phyloP scores from a whole-genome alignment of 30 jellyfish, hydroid and myxozoan species.

The Chrysaora quinquecirrha region DNA sequence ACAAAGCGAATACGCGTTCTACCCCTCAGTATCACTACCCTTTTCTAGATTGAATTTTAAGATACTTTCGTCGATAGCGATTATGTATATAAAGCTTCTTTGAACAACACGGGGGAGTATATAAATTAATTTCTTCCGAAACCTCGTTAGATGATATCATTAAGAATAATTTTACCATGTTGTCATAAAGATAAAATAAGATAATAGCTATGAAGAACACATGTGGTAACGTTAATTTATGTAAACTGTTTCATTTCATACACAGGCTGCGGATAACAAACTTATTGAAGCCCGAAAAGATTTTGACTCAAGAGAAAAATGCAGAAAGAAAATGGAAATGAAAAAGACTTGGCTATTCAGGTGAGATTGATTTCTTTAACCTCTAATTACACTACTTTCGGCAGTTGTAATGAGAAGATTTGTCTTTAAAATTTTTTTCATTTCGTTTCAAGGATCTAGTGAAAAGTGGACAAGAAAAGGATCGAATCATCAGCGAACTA shows the following conservation, averaged over 20 bases:
- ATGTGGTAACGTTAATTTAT: not conserved
- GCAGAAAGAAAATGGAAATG: constrained; percentile 11
- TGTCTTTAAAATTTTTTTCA: not conserved
- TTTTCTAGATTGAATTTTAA: too few relatives aligned
- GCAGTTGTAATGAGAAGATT: too few relatives aligned
- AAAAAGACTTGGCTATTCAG: constrained; percentile 63
- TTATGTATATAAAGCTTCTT: too few relatives aligned
- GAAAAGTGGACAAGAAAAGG: constrained; percentile 72
- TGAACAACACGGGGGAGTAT: not conserved
- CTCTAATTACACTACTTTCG: not conserved
- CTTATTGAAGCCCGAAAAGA: constrained; percentile 10
- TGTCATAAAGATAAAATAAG: too few relatives aligned
- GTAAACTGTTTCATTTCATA: too few relatives aligned
- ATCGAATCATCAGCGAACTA: constrained; percentile 57
- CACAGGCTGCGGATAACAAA: not conserved
- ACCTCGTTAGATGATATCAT: not conserved
- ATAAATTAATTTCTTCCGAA: not conserved
- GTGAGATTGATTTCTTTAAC: not conserved
- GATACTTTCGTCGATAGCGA: too few relatives aligned
- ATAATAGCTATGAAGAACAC: too few relatives aligned
- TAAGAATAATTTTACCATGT: not conserved
- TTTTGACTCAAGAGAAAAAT: not conserved
- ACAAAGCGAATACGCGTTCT: too few relatives aligned
- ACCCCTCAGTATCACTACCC: too few relatives aligned
- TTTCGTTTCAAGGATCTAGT: constrained; percentile 41